Conservation (phyloP, 35 echinoderm and acorn worm genomes). For the Amphiura filiformis region DNA sequence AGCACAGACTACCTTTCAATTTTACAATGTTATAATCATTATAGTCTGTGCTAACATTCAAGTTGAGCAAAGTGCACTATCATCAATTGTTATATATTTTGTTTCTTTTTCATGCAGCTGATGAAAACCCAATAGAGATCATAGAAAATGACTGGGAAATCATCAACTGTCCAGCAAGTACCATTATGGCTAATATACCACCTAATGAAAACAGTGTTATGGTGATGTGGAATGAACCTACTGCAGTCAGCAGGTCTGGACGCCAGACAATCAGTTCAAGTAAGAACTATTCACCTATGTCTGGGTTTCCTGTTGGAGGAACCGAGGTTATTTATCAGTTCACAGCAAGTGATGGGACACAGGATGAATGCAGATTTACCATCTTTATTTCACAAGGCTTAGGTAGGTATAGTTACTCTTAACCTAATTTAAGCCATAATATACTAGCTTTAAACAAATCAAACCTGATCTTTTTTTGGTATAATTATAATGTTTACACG, state of each 20-base stretch:
- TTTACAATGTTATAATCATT: no score
- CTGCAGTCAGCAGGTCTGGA: background rate
- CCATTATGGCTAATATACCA: background rate
- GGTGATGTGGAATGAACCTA: background rate
- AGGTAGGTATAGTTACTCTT: background rate
- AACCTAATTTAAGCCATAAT: no score
- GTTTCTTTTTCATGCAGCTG: background rate
- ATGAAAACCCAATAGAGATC: background rate
- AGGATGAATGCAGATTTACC: background rate
- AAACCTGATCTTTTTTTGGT: no score
- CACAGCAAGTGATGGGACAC: background rate
- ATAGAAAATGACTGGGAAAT: background rate
- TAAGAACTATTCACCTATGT: background rate
- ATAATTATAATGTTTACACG: no score
- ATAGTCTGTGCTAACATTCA: no score
- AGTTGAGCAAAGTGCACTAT: no score
- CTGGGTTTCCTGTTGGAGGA: background rate
- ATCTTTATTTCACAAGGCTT: background rate
- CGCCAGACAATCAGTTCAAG: background rate
- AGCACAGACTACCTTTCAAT: no score
- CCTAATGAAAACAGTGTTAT: background rate
- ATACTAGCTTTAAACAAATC: no score
- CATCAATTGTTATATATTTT: no score
- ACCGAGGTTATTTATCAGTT: background rate
- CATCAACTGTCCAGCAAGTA: background rate